Percentiles rank a stretch among this genome's conserved stretches.
Evolutionary conservation across 1,140 invertebrate genomes (phyloP).

Genomic region (Apocrypta bakeri): DNA sequence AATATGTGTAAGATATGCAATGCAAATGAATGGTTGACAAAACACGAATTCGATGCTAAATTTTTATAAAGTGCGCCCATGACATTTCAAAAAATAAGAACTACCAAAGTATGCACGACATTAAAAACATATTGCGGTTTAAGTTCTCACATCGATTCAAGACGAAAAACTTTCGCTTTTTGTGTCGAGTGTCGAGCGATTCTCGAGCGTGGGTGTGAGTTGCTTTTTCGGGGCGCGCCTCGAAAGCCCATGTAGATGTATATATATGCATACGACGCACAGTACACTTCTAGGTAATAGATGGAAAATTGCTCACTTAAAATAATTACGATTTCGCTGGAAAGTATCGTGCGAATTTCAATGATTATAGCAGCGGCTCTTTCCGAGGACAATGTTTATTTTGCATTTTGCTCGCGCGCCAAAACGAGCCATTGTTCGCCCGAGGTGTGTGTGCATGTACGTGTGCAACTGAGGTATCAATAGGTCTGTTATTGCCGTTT

Average conservation of each 20-base stretch:
- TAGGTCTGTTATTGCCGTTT: not conserved
- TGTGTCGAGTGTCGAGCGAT: not conserved
- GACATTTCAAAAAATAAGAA: not conserved
- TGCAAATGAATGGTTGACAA: too few species aligned
- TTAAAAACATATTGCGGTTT: not conserved
- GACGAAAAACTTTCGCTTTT: not conserved
- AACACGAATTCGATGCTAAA: too few species aligned
- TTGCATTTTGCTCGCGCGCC: slow-evolving; percentile 18
- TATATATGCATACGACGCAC: not conserved
- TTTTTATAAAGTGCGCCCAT: too few species aligned
- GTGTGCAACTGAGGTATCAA: too few species aligned
- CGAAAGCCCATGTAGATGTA: not conserved
- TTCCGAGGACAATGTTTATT: slow-evolving; percentile 28
- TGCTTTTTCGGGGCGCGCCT: slow-evolving; percentile 39
- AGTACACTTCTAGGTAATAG: not conserved
- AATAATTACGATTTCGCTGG: slow-evolving; percentile 32
- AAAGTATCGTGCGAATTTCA: slow-evolving; percentile 37
- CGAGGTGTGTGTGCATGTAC: too few species aligned
- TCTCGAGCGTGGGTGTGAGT: slow-evolving; percentile 20
- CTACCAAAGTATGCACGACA: not conserved
- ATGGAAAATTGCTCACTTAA: slow-evolving; percentile 48
- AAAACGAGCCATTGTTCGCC: slow-evolving; percentile 24
- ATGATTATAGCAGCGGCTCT: slow-evolving; percentile 5
- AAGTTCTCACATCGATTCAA: not conserved
- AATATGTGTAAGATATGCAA: too few species aligned